Base-by-base conservation (phyloP, 2,797 vertebrate species). In the Peromyscus melanophrys region DNA sequence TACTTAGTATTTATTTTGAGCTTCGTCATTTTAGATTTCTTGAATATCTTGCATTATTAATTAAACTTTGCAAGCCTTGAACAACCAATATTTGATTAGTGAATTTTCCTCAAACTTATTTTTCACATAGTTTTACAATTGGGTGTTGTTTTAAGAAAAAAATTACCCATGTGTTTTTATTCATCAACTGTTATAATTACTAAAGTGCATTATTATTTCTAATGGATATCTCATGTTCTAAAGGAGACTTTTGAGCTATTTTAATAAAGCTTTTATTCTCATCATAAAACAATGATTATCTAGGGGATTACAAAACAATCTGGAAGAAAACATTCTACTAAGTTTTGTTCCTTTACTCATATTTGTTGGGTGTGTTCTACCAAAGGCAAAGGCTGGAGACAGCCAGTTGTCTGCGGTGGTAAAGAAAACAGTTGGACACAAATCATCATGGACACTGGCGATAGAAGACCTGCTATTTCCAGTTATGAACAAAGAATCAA, bases 91-190 rank as follows among this genome's bases (percentile, higher is more conserved):
- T 67, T 88, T 55, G 71, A 88, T 86, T 89, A 77, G 71, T 78
- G 19, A 63, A n/a, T 81, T 89, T 94, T 87, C 37, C 9, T 76
- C 34, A 46, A 90, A 83, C 27, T 95, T 59, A 37, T 75, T 95
- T 96, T 92, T 87, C 27, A 67, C 49, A 91, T 61, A 84, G 31
- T 95, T 97, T 97, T 94, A 92, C 94, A 97, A 94, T 73, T 57
- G 69, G 8, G 78, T 80, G 29, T 43, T 92, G 73, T 94, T 92
- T 92, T 81, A 69, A 90, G 69, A 69, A 87, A 92, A 91, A 92
- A 96, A 52, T 29, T 90, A 80, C n/a, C 17, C 94, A 89, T 46
- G 43, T 80, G 31, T 55, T 98, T 96, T 91, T 82, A 94, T 87
- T 96, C 34, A 93, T 85, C 82, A 94, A 27, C 31, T 88, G 81